Base-by-base conservation (phyloP, 2,113 vertebrate species). In the Amia ocellicauda region DNA sequence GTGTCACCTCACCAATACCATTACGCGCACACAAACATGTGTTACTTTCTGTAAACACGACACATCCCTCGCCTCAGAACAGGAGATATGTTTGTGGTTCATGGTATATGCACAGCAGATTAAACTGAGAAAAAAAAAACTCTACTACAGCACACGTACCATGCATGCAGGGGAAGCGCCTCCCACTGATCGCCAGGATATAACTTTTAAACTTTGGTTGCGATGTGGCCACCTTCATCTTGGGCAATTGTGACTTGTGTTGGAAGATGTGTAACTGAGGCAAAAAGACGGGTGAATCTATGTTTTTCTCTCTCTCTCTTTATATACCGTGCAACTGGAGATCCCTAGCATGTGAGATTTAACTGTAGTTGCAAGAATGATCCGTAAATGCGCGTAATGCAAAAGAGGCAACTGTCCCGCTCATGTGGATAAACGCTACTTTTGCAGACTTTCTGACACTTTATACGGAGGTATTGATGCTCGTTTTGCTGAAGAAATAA, bases 21-120 rank as follows among this genome's bases (percentile, higher is more conserved):
- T 7, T 11, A 36, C 31, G 11, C 11, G 31, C 31, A 36, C 31
- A 36, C 31, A 7, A 36, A 11, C 11, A 36, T 36, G 31, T 7
- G 5, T n/a, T n/a, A n/a, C n/a, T n/a, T n/a, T n/a, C n/a, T n/a
- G n/a, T 36, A 36, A 36, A 36, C 31, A 36, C 5, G 31, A 36
- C 31, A 53, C 62, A 71, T 67, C 68, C 68, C 70, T 57, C 68
- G 51, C 59, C 58, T 73, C 72, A 78, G 69, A 58, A 73, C 55
- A 71, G 29, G 51, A 28, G 42, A 41, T 41, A 67, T 24, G 16
- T 45, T 43, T n/a, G 47, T 63, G 70, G 36, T 69, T 78, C 69
- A 13, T 16, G 23, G n/a, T 40, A 26, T 23, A 55, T 57, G 26
- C 20, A 23, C 14, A 20, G 31, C 51, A 26, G 17, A 11, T 20